phyloP scores from a whole-genome alignment of 1,140 invertebrate species.

The Ruditapes philippinarum region DNA sequence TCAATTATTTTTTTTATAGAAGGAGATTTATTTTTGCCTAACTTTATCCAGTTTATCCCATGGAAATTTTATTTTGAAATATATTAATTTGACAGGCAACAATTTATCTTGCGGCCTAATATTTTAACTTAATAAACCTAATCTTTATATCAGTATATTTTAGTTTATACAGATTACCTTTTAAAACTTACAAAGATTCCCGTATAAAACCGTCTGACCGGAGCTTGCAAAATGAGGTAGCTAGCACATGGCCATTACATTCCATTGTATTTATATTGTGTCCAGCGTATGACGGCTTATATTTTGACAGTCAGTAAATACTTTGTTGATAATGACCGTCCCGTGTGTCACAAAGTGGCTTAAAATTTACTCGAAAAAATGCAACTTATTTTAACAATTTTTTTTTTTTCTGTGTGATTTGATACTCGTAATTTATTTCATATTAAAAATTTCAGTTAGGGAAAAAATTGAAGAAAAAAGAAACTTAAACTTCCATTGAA shows the following conservation, averaged over 20 bases:
- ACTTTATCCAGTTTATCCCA: too few species aligned
- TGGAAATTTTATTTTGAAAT: too few species aligned
- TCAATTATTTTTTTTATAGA: too few species aligned
- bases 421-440: too few species aligned
- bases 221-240: neutral
- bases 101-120: neutral
- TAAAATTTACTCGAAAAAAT: slow-evolving; percentile 10
- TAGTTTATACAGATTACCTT: neutral
- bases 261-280: slow-evolving; percentile 20
- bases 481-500: too few species aligned
- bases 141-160: neutral
- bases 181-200: neutral
- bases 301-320: slow-evolving; percentile 45
- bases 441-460: too few species aligned
- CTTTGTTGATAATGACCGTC: slow-evolving; percentile 23
- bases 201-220: neutral
- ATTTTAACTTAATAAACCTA: neutral
- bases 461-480: too few species aligned
- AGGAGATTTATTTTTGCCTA: too few species aligned
- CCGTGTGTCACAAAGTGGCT: slow-evolving; percentile 51
- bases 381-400: slow-evolving; percentile 20
- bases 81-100: neutral
- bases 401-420: too few species aligned
- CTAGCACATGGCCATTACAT: neutral
- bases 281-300: slow-evolving; percentile 46